Evolutionary conservation across 2,113 vertebrate genomes (phyloP).

Genomic region (Lepus europaeus): DNA sequence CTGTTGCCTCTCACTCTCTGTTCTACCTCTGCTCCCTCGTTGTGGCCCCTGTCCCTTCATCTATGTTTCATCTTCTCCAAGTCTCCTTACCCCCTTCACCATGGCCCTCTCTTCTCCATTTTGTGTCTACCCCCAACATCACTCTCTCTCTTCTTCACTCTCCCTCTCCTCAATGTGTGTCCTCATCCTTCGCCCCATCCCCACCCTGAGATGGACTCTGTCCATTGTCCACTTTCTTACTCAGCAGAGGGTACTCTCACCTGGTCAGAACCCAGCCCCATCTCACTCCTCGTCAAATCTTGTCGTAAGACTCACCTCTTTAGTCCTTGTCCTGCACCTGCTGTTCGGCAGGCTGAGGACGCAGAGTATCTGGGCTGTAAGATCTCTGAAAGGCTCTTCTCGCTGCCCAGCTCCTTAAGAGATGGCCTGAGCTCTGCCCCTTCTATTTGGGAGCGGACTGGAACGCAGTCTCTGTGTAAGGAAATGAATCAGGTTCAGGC

Average conservation of each 20-base stretch:
- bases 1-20: neutral
- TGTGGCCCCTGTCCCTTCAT: neutral
- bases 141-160: neutral
- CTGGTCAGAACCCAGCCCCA: neutral
- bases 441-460: neutral
- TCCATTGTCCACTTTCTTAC: neutral
- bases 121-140: neutral
- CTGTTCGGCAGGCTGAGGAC: neutral
- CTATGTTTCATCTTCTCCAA: neutral
- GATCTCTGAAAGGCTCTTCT: neutral
- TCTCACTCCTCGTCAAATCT: neutral
- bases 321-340: neutral
- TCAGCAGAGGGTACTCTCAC: neutral
- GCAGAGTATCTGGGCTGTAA: neutral
- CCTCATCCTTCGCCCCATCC: neutral
- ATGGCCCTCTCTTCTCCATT: neutral
- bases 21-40: neutral
- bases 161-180: neutral
- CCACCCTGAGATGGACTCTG: neutral
- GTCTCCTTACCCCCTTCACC: neutral
- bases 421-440: neutral
- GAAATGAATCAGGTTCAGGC: constrained; percentile 62
- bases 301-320: neutral
- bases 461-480: neutral
- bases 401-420: neutral